Conservation (phyloP, 2,888 invertebrate species). For the Spodoptera exigua region DNA sequence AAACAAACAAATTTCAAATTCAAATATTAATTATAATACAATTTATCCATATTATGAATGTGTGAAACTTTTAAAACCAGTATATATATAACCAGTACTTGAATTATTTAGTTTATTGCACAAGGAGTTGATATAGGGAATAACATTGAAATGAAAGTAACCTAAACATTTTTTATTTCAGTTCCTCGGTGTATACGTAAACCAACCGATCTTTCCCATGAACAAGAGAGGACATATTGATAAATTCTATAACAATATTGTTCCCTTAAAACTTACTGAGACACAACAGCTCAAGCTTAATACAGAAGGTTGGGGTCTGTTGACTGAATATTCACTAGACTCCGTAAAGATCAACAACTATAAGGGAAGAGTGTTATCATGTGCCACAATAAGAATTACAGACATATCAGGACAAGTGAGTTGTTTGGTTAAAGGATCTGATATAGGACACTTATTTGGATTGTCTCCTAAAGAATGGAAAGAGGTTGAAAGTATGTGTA, state of each 20-base stretch:
- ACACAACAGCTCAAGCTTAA: slow-evolving; percentile 69
- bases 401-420: slow-evolving; percentile 80
- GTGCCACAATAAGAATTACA: slow-evolving; percentile 78
- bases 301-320: slow-evolving; percentile 76
- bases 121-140: too few species aligned
- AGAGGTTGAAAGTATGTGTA: slow-evolving; percentile 76
- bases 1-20: too few species aligned
- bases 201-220: slow-evolving; percentile 45
- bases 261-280: slow-evolving; percentile 78
- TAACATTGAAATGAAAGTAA: too few species aligned
- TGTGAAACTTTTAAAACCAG: too few species aligned
- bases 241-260: slow-evolving; percentile 65
- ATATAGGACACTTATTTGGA: slow-evolving; percentile 77
- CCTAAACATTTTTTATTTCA: too few species aligned
- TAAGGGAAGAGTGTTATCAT: slow-evolving; percentile 63
- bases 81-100: too few species aligned
- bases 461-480: slow-evolving; percentile 76
- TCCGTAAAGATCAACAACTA: slow-evolving; percentile 80
- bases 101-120: too few species aligned
- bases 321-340: slow-evolving; percentile 81
- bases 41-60: too few species aligned
- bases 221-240: slow-evolving; percentile 52
- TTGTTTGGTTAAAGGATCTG: slow-evolving; percentile 76
- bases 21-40: too few species aligned
- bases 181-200: not conserved